Evolutionary conservation across 2,888 invertebrate genomes (phyloP), one percentile per base, ranked within the genome.

Genomic region (Orthosia gothica): DNA sequence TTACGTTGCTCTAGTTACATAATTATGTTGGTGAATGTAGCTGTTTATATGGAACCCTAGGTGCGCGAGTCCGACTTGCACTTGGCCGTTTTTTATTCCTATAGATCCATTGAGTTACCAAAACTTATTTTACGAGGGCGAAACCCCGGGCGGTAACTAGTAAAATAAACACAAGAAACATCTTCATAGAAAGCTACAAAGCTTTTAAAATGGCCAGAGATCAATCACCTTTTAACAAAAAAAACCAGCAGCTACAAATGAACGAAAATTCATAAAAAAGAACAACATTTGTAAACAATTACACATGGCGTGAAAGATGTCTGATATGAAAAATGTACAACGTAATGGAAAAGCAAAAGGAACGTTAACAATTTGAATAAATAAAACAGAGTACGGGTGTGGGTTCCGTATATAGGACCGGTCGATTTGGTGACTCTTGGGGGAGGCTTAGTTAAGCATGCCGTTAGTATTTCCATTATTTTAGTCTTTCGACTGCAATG

Each of bases 321-420:
- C 68, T 45, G 84, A 70, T 73, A 84, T 76, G 84, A 84, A 81
- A 81, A 81, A 81, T 84, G 61, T 62, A 84, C 61, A 70, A 49
- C 55, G 9, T 84, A 81, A 82, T 81, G 64, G 55, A 70, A 84
- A 76, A 76, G 20, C 61, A 82, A 76, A 45, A 61, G 71, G 55
- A 70, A 62, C 12, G 64, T 67, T 65, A 73, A 70, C 55, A 73
- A 59, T 65, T 70, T 83, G 54, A 76, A 82, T 84, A 84, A 75
- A 76, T 70, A 55, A 70, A 64, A 50, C 61, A 23, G 59, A 5
- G 5, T 15, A 16, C 49, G 65, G 65, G 3, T 13, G 20, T 57
- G 71, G 70, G 76, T 70, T 82, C 57, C 54, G 62, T 11, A 68
- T 20, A 45, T 4, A 45, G 1, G 15, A 9, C 20, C 15, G 15